Conservation (phyloP, 2,113 vertebrate species). For the Meriones unguiculatus region DNA sequence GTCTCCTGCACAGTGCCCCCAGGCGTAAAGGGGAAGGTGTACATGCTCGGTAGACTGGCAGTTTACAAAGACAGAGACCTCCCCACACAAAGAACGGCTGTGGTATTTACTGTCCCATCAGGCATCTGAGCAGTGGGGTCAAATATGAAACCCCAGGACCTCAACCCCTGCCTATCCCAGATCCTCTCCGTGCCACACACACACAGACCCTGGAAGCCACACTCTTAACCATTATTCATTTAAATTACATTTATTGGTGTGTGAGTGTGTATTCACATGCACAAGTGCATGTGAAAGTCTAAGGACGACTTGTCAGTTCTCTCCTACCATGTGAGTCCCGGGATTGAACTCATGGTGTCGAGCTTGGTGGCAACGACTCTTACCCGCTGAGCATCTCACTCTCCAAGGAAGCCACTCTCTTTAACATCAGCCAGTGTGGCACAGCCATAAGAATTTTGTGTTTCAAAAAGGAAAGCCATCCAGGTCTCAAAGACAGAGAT, state of each 20-base stretch:
- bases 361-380: not conserved
- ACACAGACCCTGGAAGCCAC: not conserved
- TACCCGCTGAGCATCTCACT: not conserved
- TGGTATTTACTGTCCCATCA: not conserved
- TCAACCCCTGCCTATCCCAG: rapidly evolving
- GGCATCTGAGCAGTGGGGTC: not conserved
- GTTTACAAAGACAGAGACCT: not conserved
- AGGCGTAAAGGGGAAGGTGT: not conserved
- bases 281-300: not conserved
- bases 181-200: not conserved
- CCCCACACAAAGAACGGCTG: not conserved
- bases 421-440: not conserved
- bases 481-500: not conserved
- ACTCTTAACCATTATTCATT: not conserved
- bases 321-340: not conserved
- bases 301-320: not conserved
- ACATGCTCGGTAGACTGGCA: not conserved
- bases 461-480: constrained; percentile 48
- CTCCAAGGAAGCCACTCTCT: not conserved
- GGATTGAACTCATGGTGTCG: not conserved
- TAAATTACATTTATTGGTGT: constrained; percentile 3
- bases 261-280: not conserved
- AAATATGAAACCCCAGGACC: not conserved
- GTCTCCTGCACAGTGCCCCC: not conserved
- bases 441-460: not conserved